Evolutionary conservation across 2,888 invertebrate genomes (phyloP), one percentile per base, ranked within the genome.

Genomic region (Panzeria rudis): DNA sequence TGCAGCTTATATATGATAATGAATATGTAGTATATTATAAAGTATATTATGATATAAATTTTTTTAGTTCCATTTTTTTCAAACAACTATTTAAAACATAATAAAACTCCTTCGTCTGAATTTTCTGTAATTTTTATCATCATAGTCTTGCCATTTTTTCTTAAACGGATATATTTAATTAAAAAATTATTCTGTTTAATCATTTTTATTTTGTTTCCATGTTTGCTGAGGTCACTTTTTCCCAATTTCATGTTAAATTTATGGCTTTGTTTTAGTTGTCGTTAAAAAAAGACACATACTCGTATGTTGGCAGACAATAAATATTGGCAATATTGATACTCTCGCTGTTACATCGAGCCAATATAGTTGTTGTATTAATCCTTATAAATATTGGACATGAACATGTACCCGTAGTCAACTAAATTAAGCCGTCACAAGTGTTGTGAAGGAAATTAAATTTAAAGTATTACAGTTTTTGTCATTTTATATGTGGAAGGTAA

Each of bases 381-480:
- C 71, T 23, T 52, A 35, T 80, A 72, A 77, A 77, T 68, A 77
- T 54, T 64, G 72, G 35, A 38, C 62, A 64, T 20, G 64, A 59
- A 68, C 47, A 76, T 76, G 78, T 41, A 62, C 9, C 52, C 47
- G 25, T 41, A 72, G 72, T 35, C 71, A 56, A 64, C 64, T 56
- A 75, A 81, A 81, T 81, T 81, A 81, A 75, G 32, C 25, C 75
- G 15, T 75, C 81, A 75, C 32, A 75, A 75, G 32, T 52, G 50
- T 77, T 64, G 44, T 50, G 88, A 86, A 52, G 89, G 87, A 56
- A 90, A 91, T 7, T 90, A 50, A 0, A 89, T 90, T 44, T 91
- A 80, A 25, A 91, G 17, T 62, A 38, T 54, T 61, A 77, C 38
- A 6, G 1, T 56, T 54, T 64, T 15, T 89, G 2, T 75, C 52